Evolutionary conservation across 2,113 vertebrate species (phyloP).

Genomic region (Upupa epops): DNA sequence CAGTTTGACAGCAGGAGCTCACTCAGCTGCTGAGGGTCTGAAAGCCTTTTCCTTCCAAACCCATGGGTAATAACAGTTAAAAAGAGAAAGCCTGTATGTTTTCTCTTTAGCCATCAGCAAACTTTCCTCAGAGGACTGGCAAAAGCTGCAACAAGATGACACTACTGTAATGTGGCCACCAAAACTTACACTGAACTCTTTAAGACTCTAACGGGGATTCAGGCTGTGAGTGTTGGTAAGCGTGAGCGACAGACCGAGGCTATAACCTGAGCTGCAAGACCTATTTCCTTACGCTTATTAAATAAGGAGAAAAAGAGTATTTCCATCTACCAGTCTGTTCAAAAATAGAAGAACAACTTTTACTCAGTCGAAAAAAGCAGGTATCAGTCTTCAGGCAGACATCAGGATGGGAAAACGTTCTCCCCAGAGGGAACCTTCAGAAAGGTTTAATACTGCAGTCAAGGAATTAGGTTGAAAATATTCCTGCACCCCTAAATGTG

Average conservation of each 20-base stretch:
- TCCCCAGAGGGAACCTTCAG: not conserved
- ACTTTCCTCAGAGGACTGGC: not conserved
- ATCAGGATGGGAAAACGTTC: not conserved
- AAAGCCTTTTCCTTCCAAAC: not conserved
- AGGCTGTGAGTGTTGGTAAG: not conserved
- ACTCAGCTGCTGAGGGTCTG: not conserved
- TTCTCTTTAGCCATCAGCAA: not conserved
- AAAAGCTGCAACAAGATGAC: not conserved
- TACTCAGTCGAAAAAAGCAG: not conserved
- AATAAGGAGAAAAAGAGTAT: not conserved
- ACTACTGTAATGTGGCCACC: not conserved
- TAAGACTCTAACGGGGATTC: not conserved
- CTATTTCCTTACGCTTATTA: not conserved
- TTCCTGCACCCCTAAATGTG: not conserved
- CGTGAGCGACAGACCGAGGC: not conserved
- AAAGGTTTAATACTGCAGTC: not conserved
- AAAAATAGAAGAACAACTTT: not conserved
- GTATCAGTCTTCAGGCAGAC: not conserved
- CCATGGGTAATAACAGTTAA: not conserved
- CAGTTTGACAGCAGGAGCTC: not conserved
- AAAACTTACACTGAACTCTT: not conserved
- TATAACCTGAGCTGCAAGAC: not conserved
- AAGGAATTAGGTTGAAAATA: slow-evolving; percentile 8
- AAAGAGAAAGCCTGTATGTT: not conserved
- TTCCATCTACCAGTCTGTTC: not conserved